A percentile compares a stretch with the other conserved stretches of the same genome.
Evolutionary conservation across 2,888 invertebrate species (phyloP).

Genomic region (Didymodactylos carnosus): DNA sequence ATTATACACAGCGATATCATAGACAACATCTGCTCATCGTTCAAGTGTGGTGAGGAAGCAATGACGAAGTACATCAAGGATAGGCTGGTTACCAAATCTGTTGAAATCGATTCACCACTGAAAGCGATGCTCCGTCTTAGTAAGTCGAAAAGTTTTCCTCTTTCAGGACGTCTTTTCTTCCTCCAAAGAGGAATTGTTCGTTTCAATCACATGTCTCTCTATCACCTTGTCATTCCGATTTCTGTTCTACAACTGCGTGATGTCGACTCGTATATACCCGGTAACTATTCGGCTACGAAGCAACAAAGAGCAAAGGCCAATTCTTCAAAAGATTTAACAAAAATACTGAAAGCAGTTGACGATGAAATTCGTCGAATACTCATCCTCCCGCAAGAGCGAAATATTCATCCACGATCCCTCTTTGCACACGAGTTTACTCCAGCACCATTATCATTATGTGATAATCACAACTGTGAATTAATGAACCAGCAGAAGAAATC

Average conservation of each 20-base stretch:
- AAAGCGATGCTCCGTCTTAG: background rate
- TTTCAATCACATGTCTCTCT: too few species aligned
- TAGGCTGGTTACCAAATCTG: background rate
- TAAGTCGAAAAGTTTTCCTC: too few species aligned
- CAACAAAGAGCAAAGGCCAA: background rate
- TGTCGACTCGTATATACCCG: background rate
- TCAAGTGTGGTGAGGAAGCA: background rate
- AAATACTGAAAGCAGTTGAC: background rate
- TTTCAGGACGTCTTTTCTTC: too few species aligned
- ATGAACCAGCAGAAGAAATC: background rate
- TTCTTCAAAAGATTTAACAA: background rate
- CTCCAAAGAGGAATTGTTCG: too few species aligned
- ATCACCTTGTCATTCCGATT: background rate
- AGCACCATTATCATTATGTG: background rate
- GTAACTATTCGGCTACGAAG: background rate
- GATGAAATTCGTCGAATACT: background rate
- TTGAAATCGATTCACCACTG: background rate
- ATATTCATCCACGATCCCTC: background rate
- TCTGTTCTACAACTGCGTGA: background rate
- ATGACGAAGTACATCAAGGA: background rate
- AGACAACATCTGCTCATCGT: background rate
- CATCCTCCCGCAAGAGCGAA: background rate
- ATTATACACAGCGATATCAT: background rate
- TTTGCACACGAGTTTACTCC: background rate
- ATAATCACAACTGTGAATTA: background rate